These are phyloP conservation scores for Anisognathus igniventris DNA, from an alignment of 2,797 vertebrate genomes.

Conservation along the genomic window DNA sequence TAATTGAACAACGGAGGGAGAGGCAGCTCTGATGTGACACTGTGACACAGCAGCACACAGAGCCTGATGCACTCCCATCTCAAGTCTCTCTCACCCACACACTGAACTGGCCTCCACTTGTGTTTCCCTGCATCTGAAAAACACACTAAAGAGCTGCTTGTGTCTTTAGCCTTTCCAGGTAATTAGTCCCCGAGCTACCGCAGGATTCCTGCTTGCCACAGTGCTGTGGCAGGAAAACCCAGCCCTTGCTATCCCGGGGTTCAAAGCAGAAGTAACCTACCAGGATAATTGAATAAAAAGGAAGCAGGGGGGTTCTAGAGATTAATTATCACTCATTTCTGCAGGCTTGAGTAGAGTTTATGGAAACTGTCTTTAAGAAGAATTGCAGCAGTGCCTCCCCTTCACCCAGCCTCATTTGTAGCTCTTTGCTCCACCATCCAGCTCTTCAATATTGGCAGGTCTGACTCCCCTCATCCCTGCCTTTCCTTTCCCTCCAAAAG, in stretches of 20 bases:
- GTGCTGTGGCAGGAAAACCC: constrained; percentile 8
- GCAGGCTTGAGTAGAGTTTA: neutral
- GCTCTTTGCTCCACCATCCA: rapidly evolving
- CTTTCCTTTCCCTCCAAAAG: neutral
- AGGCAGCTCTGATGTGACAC: neutral
- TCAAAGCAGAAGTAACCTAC: neutral
- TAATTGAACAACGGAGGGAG: neutral
- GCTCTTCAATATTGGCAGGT: neutral
- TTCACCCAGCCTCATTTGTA: neutral
- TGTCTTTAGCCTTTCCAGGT: constrained; percentile 34
- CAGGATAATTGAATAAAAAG: neutral
- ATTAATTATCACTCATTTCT: constrained; percentile 16
- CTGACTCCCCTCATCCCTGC: rapidly evolving
- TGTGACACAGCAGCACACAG: neutral
- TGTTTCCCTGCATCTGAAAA: neutral
- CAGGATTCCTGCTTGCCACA: neutral
- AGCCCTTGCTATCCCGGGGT: neutral
- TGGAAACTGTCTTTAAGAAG: neutral
- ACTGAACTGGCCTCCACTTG: neutral
- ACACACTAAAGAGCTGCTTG: neutral
- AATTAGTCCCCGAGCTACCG: constrained; percentile 38
- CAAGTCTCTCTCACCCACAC: neutral
- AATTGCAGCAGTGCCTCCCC: neutral
- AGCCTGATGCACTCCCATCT: neutral
- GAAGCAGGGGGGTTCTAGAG: neutral